Conservation (phyloP, 2,113 vertebrate genomes). For the Callaeas wilsoni region DNA sequence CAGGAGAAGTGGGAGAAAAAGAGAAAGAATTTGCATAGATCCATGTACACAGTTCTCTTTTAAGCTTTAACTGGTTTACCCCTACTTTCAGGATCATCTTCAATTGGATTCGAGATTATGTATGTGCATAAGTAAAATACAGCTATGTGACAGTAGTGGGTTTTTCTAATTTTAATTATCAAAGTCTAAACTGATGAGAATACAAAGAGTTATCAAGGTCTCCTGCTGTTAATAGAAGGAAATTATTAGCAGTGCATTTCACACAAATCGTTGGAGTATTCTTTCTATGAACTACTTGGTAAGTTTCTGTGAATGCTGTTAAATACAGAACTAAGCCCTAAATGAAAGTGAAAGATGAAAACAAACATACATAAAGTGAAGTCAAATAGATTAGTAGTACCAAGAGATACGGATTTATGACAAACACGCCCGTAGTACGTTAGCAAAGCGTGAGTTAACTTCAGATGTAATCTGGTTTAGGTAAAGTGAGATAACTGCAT, state of each 20-base stretch:
- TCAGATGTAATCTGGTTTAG: neutral
- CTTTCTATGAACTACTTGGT: neutral
- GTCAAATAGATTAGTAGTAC: neutral
- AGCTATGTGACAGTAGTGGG: neutral
- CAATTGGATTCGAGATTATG: neutral
- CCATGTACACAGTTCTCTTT: neutral
- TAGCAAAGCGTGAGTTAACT: neutral
- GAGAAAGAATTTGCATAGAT: neutral
- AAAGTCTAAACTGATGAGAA: neutral
- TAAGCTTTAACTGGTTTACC: neutral
- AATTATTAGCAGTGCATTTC: neutral
- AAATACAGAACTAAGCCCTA: neutral
- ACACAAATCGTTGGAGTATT: neutral
- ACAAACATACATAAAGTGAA: neutral
- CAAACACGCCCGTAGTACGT: neutral
- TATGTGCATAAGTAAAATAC: neutral
- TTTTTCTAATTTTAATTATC: slow-evolving; percentile 31
- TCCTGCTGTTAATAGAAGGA: neutral
- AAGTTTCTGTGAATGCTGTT: neutral
- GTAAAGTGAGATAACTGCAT: neutral
- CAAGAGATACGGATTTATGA: neutral
- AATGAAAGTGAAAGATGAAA: neutral
- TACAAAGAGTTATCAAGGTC: neutral
- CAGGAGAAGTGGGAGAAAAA: neutral
- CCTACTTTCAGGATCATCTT: neutral